Percentiles rank a stretch among this genome's conserved stretches.
These are phyloP conservation scores for Polypterus bichir DNA, from an alignment of 2,113 vertebrate species.

Conservation along the genomic window DNA sequence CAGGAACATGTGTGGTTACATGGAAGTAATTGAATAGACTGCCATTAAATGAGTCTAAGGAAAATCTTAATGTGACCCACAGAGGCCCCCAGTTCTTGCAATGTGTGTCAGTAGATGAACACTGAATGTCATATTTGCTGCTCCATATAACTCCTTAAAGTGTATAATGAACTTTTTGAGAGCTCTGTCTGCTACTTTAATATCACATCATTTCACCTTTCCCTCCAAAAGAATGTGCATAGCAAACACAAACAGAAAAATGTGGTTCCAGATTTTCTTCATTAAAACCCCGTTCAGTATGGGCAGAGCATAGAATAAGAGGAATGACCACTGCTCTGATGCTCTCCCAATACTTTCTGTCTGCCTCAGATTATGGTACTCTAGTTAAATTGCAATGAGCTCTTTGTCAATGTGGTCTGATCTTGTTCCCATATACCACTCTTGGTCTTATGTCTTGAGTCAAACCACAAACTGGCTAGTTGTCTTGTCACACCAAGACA, in stretches of 20 bases:
- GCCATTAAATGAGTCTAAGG: slow-evolving; percentile 22
- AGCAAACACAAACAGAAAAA: neutral
- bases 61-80: slow-evolving; percentile 20
- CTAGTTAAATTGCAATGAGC: neutral
- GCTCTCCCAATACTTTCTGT: neutral
- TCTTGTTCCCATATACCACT: slow-evolving; percentile 1
- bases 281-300: neutral
- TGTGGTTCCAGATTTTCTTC: neutral
- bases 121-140: slow-evolving; percentile 12
- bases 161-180: slow-evolving; percentile 16
- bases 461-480: neutral
- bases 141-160: slow-evolving; percentile 17
- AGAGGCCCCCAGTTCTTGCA: slow-evolving; percentile 12
- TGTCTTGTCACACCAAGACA: neutral
- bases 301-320: neutral
- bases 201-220: neutral
- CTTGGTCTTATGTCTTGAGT: neutral
- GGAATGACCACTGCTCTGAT: neutral
- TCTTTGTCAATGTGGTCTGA: neutral
- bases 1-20: slow-evolving; percentile 18
- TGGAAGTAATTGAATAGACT: slow-evolving; percentile 15
- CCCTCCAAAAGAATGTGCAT: neutral
- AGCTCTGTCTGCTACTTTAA: slow-evolving; percentile 14
- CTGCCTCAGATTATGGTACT: neutral
- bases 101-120: slow-evolving; percentile 20